Conservation (phyloP, 2,888 invertebrate genomes). For the Sesia bembeciformis region DNA sequence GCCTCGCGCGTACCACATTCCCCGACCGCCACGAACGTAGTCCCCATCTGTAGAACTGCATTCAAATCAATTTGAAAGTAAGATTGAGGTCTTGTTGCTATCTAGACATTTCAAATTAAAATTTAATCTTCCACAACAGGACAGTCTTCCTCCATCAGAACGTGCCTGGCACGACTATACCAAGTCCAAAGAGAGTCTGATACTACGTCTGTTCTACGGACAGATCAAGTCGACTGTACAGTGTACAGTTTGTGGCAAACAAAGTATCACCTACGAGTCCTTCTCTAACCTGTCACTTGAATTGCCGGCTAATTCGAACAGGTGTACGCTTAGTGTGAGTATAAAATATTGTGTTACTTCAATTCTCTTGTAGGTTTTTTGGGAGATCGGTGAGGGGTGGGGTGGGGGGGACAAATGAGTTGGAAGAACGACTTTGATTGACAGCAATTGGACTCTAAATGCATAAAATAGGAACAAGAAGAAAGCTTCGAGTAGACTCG, state of each 20-base stretch:
- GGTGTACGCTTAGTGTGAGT: conserved; percentile 71
- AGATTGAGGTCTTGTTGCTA: too few species aligned
- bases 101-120: too few species aligned
- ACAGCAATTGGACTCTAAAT: too few species aligned
- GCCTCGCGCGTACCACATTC: too few species aligned
- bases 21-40: too few species aligned
- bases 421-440: not conserved
- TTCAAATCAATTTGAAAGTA: too few species aligned
- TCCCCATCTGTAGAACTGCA: too few species aligned
- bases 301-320: conserved; percentile 76
- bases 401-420: not conserved
- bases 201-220: conserved; percentile 88
- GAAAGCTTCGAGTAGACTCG: too few species aligned
- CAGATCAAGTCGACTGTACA: conserved; percentile 87
- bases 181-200: conserved; percentile 79
- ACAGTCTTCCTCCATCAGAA: conserved; percentile 53
- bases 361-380: not conserved
- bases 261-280: conserved; percentile 89
- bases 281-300: conserved; percentile 91
- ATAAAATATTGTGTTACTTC: conserved; percentile 40
- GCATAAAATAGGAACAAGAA: too few species aligned
- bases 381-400: too few species aligned
- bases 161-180: conserved; percentile 84
- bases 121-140: conserved; percentile 24
- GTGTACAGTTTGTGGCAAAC: conserved; percentile 82